Evolutionary conservation across 2,797 vertebrate genomes (phyloP).

Genomic region (Danionella dracula): DNA sequence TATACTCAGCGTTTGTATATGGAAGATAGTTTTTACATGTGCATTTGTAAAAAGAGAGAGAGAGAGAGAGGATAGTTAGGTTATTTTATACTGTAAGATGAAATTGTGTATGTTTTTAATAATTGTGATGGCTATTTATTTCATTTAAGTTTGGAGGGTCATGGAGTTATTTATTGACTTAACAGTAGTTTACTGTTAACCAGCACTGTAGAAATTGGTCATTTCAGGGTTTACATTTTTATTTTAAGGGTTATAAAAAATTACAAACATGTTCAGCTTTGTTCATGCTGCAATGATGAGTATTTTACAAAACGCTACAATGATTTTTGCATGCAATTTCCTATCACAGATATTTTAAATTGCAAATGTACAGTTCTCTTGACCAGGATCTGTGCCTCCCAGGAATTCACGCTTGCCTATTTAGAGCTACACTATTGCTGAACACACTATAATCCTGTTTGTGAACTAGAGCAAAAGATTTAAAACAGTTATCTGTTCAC

Average conservation of each 20-base stretch:
- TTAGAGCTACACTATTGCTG: no score
- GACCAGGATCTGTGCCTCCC: conserved; percentile 52
- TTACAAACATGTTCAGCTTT: conserved; percentile 42
- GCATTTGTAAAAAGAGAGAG: no score
- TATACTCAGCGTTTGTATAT: neutral
- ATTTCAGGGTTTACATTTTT: neutral
- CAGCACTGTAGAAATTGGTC: neutral
- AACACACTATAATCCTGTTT: no score
- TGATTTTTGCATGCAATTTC: conserved; percentile 66
- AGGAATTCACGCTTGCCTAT: conserved; percentile 45
- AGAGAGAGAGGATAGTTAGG: no score
- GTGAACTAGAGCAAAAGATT: no score
- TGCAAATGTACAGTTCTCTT: conserved; percentile 58
- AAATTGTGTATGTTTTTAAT: no score
- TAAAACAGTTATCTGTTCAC: neutral
- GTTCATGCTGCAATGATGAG: conserved; percentile 57
- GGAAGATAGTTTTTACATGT: no score
- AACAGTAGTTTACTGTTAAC: neutral
- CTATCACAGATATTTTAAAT: conserved; percentile 51
- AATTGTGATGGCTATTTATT: no score
- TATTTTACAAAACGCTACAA: conserved; percentile 57
- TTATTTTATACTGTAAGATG: no score
- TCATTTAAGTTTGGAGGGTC: neutral
- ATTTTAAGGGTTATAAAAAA: neutral
- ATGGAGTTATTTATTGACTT: neutral